Percentiles rank a stretch among this genome's conserved stretches.
Conservation (phyloP, 2,113 vertebrate genomes). For the Anarhynchus alexandrinus region DNA sequence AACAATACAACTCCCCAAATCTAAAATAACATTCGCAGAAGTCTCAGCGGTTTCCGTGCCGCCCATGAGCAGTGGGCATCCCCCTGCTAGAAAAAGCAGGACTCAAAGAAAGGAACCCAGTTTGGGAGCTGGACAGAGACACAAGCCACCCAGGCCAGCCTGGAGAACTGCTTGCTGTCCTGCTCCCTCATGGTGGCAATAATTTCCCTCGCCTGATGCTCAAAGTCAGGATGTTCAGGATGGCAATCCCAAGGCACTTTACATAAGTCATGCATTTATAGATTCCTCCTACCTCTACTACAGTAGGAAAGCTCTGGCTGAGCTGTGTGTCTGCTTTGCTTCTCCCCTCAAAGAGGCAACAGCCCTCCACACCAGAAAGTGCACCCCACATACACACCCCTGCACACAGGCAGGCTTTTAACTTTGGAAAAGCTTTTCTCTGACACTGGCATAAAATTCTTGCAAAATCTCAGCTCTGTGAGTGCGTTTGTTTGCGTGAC, state of each 20-base stretch:
- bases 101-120: fast-evolving
- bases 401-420: neutral
- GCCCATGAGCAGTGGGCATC: fast-evolving
- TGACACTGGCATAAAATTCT: neutral
- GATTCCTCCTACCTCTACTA: neutral
- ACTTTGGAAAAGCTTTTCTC: neutral
- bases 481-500: neutral
- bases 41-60: neutral
- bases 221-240: neutral
- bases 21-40: neutral
- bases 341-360: neutral
- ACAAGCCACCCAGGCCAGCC: neutral
- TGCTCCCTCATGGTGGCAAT: neutral
- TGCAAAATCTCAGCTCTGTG: neutral
- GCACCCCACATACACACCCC: neutral
- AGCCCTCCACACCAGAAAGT: neutral
- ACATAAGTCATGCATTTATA: neutral
- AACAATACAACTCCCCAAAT: neutral
- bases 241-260: neutral
- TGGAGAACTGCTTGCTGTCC: neutral
- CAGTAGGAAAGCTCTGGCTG: neutral
- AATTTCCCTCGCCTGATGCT: neutral
- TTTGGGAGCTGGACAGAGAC: neutral
- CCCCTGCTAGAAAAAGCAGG: neutral
- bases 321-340: neutral